A percentile compares a stretch with the other conserved stretches of the same genome.
Evolutionary conservation across 2,113 vertebrate genomes (phyloP).

Genomic region (Regulus satrapa): DNA sequence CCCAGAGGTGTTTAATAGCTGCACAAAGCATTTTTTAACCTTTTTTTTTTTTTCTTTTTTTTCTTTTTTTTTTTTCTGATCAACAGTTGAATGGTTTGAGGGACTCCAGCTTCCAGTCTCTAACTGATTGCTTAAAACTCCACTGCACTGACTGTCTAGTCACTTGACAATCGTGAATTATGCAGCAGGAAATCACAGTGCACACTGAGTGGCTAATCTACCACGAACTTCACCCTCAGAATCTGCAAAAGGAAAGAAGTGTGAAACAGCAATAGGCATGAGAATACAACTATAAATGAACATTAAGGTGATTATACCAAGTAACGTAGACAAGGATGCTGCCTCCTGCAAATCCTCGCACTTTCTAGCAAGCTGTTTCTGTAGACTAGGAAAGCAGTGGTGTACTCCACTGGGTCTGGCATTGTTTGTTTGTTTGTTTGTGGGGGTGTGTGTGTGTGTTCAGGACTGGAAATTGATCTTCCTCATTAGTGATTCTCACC

Average conservation of each 20-base stretch:
- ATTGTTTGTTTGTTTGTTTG: neutral
- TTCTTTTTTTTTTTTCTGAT: neutral
- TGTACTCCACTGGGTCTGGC: neutral
- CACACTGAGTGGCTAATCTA: neutral
- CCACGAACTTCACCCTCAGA: neutral
- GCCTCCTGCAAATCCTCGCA: neutral
- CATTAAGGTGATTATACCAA: neutral
- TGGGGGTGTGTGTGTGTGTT: neutral
- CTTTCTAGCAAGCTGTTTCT: neutral
- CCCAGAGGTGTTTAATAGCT: neutral
- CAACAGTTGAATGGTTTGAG: neutral
- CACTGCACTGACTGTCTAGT: neutral
- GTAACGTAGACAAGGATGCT: neutral
- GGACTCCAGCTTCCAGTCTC: neutral
- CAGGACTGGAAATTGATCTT: neutral
- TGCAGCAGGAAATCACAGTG: neutral
- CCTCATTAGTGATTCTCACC: neutral
- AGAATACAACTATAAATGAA: neutral
- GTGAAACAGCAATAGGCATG: neutral
- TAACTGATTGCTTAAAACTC: neutral
- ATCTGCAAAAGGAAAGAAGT: neutral
- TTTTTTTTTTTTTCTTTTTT: neutral
- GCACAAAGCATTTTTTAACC: neutral
- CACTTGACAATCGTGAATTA: fast-evolving
- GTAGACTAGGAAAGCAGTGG: neutral